A percentile compares a stretch with the other conserved stretches of the same genome.
Conservation (phyloP, 2,888 invertebrate species). For the Acheta domesticus region DNA sequence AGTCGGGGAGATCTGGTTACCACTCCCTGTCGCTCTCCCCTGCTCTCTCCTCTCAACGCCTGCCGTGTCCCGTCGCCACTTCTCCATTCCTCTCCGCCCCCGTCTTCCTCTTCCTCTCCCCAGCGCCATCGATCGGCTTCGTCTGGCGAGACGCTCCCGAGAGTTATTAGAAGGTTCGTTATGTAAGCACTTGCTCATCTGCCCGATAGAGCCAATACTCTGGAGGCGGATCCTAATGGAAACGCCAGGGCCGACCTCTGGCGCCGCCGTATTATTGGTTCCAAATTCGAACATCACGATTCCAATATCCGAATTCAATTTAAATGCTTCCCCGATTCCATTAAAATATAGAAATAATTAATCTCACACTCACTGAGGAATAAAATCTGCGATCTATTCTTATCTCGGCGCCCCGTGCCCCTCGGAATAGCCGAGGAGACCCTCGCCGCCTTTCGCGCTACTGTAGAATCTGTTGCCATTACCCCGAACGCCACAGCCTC, state of each 20-base stretch:
- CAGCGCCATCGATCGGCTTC: too few relatives aligned
- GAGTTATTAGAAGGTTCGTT: slow-evolving; percentile 18
- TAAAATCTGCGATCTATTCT: background rate
- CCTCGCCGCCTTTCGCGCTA: too few relatives aligned
- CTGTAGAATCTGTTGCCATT: too few relatives aligned
- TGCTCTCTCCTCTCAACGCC: too few relatives aligned
- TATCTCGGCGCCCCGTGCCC: background rate
- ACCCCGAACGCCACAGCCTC: too few relatives aligned
- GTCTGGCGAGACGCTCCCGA: too few relatives aligned
- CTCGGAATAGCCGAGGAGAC: too few relatives aligned
- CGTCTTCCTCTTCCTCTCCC: too few relatives aligned
- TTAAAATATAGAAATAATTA: slow-evolving; percentile 10
- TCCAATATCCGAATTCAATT: slow-evolving; percentile 18
- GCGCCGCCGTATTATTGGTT: slow-evolving; percentile 1
- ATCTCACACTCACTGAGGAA: background rate
- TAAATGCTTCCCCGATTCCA: background rate
- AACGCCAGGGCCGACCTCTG: background rate
- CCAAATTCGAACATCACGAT: slow-evolving; percentile 18
- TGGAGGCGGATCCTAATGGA: slow-evolving; percentile 5
- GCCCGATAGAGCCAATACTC: slow-evolving; percentile 4
- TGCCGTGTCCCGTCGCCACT: too few relatives aligned
- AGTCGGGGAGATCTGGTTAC: too few relatives aligned
- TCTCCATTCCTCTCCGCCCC: too few relatives aligned
- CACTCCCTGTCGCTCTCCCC: too few relatives aligned
- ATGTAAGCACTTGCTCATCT: background rate